These are phyloP conservation scores for Cyprinodon diabolis DNA, from an alignment of 2,797 vertebrate genomes.

Conservation along the genomic window DNA sequence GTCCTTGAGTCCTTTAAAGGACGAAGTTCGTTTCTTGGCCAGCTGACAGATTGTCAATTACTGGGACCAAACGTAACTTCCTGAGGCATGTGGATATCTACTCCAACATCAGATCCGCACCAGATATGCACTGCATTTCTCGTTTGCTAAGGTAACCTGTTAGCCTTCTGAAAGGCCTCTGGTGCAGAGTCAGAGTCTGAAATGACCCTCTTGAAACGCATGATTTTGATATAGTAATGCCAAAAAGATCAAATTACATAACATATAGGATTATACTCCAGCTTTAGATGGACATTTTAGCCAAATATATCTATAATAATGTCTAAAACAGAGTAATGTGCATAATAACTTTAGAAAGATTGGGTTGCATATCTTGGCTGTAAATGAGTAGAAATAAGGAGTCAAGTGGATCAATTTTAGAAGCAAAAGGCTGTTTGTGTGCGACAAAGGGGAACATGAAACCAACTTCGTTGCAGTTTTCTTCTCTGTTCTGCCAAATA, in stretches of 20 bases:
- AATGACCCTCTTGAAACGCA: not conserved
- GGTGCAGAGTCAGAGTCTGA: conserved; percentile 12
- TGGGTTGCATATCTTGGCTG: not conserved
- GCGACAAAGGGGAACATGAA: not conserved
- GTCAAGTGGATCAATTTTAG: not conserved
- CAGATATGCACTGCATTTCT: conserved; percentile 40
- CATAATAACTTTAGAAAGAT: conserved; percentile 40
- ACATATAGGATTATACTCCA: conserved; percentile 34
- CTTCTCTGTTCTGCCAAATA: not conserved
- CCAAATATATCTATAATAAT: conserved; percentile 9
- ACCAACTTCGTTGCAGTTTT: not conserved
- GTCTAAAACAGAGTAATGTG: conserved; percentile 22
- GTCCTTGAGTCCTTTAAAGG: conserved; percentile 72
- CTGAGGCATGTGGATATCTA: conserved; percentile 41
- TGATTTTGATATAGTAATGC: conserved; percentile 23
- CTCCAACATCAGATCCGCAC: conserved; percentile 36
- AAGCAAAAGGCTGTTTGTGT: not conserved
- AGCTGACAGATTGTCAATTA: conserved; percentile 74
- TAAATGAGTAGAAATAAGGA: not conserved
- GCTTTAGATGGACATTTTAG: conserved; percentile 25
- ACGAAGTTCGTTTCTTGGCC: conserved; percentile 66
- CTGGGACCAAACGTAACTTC: conserved; percentile 49
- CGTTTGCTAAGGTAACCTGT: conserved; percentile 34
- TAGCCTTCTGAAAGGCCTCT: conserved; percentile 9
- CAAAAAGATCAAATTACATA: conserved; percentile 36